Base-by-base conservation (phyloP, 2,888 invertebrate genomes). In the Lydus trimaculatus region DNA sequence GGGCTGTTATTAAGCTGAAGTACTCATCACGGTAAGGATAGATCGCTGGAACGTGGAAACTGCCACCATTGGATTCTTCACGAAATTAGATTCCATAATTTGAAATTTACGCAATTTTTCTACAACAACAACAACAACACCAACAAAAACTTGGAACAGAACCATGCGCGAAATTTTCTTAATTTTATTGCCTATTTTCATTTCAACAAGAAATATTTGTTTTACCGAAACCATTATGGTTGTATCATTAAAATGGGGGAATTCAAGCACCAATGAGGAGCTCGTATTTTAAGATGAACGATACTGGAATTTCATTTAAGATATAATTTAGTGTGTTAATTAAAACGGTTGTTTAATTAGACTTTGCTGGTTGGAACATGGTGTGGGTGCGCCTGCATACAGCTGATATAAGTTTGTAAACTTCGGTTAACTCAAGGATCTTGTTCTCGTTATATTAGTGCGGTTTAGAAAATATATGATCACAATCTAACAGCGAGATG, bases 271-370 rank as follows among this genome's bases (percentile, higher is more conserved):
- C 48, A 48, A 48, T 48, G 13, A 11, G 25, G 2, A 13, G 23
- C 23, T 9, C 28, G 66, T 56, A 73, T 66, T 67, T 61, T 65
- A 73, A 79, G 83, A 84, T 84, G 81, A 83, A 83, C 83, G 84
- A 83, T 84, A 83, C 81, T 81, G 83, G 81, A 84, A 84, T 85
- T 85, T 85, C 85, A 84, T 85, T 85, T 83, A 82, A 79, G 84
- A 80, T 82, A 84, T 85, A 85, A 86, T 85, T 86, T 84, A 86
- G 82, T 80, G 83, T 82, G 84, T 86, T 86, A 86, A 86, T 86
- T 86, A 86, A 86, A 86, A 86, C 85, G 84, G 84, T 82, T 83
- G 85, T 86, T 86, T 85, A 85, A 86, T 86, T 86, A 85, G 84
- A 84, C 79, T 81, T 79, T 79, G 83, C 78, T 77, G 81, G 81